A percentile compares a stretch with the other conserved stretches of the same genome.
These are phyloP conservation scores for Apodemia mormo DNA, from an alignment of 2,888 invertebrate species.

Conservation along the genomic window DNA sequence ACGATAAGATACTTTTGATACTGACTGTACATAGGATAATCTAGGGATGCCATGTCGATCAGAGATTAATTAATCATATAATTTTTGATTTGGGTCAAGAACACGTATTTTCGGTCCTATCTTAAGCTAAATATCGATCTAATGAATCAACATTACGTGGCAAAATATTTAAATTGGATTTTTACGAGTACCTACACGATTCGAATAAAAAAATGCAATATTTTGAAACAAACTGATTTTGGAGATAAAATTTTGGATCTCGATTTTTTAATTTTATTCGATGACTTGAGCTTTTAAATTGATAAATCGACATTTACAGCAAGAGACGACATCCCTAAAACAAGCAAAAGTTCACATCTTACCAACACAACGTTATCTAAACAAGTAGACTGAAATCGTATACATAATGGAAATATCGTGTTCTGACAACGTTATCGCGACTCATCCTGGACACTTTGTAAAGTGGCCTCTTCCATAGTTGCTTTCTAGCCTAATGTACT, in stretches of 20 bases:
- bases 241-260: background rate
- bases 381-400: constrained; percentile 81
- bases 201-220: no score
- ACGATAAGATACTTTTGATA: constrained; percentile 18
- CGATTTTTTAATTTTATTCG: background rate
- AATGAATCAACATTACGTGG: background rate
- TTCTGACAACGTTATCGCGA: constrained; percentile 80
- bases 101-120: background rate
- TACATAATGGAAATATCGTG: constrained; percentile 82
- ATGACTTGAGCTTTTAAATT: background rate
- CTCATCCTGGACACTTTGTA: constrained; percentile 80
- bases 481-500: constrained; percentile 51
- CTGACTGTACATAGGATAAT: constrained; percentile 22
- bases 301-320: background rate
- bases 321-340: constrained; percentile 7
- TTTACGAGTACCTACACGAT: background rate
- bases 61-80: background rate
- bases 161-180: background rate
- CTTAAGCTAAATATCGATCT: background rate
- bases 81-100: background rate
- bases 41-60: background rate
- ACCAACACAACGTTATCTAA: constrained; percentile 74
- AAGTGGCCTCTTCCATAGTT: constrained; percentile 72
- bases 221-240: background rate
- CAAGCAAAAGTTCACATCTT: constrained; percentile 54